A percentile compares a stretch with the other conserved stretches of the same genome.
Evolutionary conservation across 2,797 vertebrate genomes (phyloP).

Genomic region (Myripristis murdjan): DNA sequence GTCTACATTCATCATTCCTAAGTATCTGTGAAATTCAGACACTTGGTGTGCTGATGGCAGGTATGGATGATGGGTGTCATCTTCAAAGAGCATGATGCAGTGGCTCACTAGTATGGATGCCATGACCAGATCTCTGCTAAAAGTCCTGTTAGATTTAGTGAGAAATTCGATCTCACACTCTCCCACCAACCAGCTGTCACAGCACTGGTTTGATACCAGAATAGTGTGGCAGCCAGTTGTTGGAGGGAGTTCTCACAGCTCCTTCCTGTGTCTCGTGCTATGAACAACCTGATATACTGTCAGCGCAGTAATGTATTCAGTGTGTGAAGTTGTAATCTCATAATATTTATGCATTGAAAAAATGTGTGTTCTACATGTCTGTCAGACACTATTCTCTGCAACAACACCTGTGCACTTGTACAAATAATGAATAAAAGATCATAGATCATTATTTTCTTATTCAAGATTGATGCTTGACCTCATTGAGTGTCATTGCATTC

Average conservation of each 20-base stretch:
- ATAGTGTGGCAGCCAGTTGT: constrained; percentile 16
- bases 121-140: constrained; percentile 43
- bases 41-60: constrained; percentile 27
- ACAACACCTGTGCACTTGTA: constrained; percentile 39
- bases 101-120: constrained; percentile 33
- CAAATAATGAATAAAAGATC: constrained; percentile 66
- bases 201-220: constrained; percentile 27
- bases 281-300: constrained; percentile 11
- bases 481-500: constrained; percentile 64
- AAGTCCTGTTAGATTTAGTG: constrained; percentile 56
- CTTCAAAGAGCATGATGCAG: constrained; percentile 39
- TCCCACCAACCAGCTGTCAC: constrained; percentile 69
- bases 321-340: constrained; percentile 6
- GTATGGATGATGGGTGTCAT: constrained; percentile 31
- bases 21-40: constrained; percentile 40
- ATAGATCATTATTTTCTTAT: constrained; percentile 44
- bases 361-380: constrained; percentile 23
- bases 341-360: constrained; percentile 50
- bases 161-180: constrained; percentile 63
- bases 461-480: constrained; percentile 63
- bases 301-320: constrained; percentile 27
- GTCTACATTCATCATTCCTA: constrained; percentile 46
- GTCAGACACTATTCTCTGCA: constrained; percentile 13
- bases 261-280: constrained; percentile 8
- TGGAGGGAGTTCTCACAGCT: constrained; percentile 30